Evolutionary conservation across 2,113 vertebrate genomes (phyloP), one percentile per base, ranked within the genome.

Genomic region (Equus quagga): DNA sequence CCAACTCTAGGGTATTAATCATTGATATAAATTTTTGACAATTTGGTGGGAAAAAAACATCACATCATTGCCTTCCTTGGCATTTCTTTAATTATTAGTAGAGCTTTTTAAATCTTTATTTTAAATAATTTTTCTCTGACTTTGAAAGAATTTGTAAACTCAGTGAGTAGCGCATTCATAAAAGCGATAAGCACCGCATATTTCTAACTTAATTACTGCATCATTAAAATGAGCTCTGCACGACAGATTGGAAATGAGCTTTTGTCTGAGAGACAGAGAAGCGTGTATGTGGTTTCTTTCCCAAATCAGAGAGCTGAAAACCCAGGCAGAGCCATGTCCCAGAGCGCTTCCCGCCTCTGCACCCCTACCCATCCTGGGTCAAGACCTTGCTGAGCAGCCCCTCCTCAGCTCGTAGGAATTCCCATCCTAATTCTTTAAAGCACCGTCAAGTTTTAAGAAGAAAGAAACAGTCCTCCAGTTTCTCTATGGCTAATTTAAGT

Each of bases 71-170:
- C 56, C 58, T 65, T 96, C 46, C 64, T 96, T 97, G 94, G 82
- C 62, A 96, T 95, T 91, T 97, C 86, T 93, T 75, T 76, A 67
- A 95, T 95, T 89, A 60, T 91, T 89, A 72, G 58, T 44, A 76
- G 44, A 80, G 21, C 87, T 89, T 94, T 56, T 65, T 19, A 70
- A 83, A 65, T 81, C 49, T 36, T 70, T 44, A 72, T 84, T 87
- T 70, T 75, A 85, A 69, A 78, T 88, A n/a, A 65, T 75, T 69
- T 93, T 81, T 89, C 89, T 86, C 64, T 93, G 91, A 56, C 70
- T 84, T 70, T 31, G 14, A 14, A 67, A 49, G 83, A 75, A 85
- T 83, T 79, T 91, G 60, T 94, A 73, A 97, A 83, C 49, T 86
- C 0, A 0, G 70, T 23, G 15, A 86, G 46, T 46, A 78, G 85